Percentiles rank a stretch among this genome's conserved stretches.
Evolutionary conservation across 1,140 invertebrate species (phyloP).

Genomic region (Drosophila nikananu): DNA sequence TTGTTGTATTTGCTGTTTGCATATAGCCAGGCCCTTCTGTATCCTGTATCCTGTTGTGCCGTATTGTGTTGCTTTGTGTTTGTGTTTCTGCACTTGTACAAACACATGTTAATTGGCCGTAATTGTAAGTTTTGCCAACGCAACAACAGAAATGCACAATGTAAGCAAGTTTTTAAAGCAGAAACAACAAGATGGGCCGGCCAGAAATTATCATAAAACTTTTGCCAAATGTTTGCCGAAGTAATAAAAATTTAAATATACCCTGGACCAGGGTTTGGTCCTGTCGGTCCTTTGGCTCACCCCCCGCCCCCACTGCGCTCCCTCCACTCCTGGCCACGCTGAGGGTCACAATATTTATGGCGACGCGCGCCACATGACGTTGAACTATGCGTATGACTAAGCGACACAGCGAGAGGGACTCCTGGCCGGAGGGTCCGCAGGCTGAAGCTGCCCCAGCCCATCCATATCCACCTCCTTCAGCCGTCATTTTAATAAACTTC

Average conservation of each 20-base stretch:
- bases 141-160: constrained; percentile 65
- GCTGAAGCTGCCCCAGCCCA: constrained; percentile 7
- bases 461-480: constrained; percentile 50
- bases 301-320: background rate
- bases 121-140: constrained; percentile 75
- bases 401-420: constrained; percentile 16
- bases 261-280: constrained; percentile 17
- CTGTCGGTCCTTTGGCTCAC: constrained; percentile 8
- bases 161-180: constrained; percentile 63
- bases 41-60: constrained; percentile 1
- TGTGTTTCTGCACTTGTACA: constrained; percentile 81
- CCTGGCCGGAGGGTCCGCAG: constrained; percentile 13
- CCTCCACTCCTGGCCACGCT: constrained; percentile 11
- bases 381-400: constrained; percentile 79
- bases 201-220: constrained; percentile 72
- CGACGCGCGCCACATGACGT: constrained; percentile 73
- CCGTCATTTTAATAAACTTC: constrained; percentile 83
- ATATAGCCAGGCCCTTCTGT: constrained; percentile 15
- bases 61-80: constrained; percentile 51
- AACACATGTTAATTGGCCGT: constrained; percentile 84
- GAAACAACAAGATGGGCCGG: constrained; percentile 53
- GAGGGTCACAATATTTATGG: constrained; percentile 76
- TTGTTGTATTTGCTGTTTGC: constrained; percentile 79
- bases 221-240: constrained; percentile 68
- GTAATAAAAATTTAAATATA: constrained; percentile 77